Evolutionary conservation across 2,888 invertebrate genomes (phyloP).

Genomic region (Euphydryas editha): DNA sequence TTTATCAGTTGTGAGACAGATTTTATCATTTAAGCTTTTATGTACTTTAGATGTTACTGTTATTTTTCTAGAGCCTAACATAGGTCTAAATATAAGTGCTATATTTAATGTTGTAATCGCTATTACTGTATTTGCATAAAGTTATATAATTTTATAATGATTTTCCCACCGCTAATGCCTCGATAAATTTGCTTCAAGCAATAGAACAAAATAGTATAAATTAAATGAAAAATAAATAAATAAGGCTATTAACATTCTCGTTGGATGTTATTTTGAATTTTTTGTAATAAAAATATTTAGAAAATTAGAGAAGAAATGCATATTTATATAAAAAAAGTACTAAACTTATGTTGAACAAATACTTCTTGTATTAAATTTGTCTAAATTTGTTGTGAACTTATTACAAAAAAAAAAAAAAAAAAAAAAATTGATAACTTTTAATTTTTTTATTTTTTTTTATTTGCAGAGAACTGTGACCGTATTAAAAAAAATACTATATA

Average conservation of each 20-base stretch:
- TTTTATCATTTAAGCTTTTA: background rate
- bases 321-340: no score
- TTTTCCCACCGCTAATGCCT: conserved; percentile 29
- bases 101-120: background rate
- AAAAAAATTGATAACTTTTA: no score
- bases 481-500: no score
- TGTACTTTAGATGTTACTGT: background rate
- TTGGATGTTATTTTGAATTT: background rate
- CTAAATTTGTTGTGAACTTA: no score
- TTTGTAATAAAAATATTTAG: background rate
- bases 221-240: background rate
- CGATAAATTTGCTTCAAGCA: conserved; percentile 6
- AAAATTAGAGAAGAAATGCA: background rate
- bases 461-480: no score
- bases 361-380: no score
- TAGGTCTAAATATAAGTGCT: background rate
- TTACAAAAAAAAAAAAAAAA: no score
- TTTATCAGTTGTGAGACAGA: background rate
- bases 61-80: background rate
- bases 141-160: background rate
- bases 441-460: no score
- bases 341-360: no score
- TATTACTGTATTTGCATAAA: background rate
- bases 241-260: background rate
- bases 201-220: conserved; percentile 3